Conservation (phyloP, 2,113 vertebrate genomes). For the Ascaphus truei region DNA sequence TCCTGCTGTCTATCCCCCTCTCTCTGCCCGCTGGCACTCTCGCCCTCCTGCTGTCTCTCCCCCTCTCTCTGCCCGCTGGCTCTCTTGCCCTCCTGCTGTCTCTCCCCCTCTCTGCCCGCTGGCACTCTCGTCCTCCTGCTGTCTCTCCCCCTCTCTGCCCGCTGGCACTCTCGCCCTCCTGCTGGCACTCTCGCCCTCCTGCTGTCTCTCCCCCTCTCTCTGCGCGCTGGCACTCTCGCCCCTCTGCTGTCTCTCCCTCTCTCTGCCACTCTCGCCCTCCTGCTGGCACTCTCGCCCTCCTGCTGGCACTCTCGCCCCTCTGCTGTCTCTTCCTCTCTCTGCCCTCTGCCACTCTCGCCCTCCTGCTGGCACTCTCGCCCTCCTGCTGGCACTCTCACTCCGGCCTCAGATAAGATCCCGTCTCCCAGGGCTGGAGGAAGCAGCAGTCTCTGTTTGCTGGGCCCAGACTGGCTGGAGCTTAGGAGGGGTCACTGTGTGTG, state of each 20-base stretch:
- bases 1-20: neutral
- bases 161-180: neutral
- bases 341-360: neutral
- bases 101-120: neutral
- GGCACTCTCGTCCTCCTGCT: neutral
- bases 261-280: neutral
- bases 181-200: too few species aligned
- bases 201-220: neutral
- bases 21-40: neutral
- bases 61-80: neutral
- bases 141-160: neutral
- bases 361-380: neutral
- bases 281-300: neutral
- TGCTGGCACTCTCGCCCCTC: too few species aligned
- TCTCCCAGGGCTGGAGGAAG: neutral
- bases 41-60: neutral
- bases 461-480: rapidly evolving
- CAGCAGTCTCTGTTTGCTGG: neutral
- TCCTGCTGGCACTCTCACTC: neutral
- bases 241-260: neutral
- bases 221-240: neutral
- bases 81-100: neutral
- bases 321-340: neutral
- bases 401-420: neutral
- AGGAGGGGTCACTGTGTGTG: neutral